Evolutionary conservation across 2,888 invertebrate genomes (phyloP).

Genomic region (Nipponacmea schrenckii): DNA sequence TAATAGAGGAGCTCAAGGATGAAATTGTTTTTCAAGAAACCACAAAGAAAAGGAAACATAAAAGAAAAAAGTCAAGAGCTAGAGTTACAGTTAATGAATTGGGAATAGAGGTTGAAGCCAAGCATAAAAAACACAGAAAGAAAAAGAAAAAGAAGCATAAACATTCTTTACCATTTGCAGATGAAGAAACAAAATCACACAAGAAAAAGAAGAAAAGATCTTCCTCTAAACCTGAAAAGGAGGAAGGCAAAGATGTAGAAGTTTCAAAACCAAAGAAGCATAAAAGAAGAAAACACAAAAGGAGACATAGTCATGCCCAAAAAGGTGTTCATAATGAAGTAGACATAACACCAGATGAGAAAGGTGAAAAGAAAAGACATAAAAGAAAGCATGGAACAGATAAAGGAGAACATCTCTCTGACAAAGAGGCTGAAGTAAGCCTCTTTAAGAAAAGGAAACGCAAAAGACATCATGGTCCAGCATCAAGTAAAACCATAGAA

Average conservation of each 20-base stretch:
- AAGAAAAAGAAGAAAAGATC: conserved; percentile 20
- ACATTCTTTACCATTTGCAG: conserved; percentile 21
- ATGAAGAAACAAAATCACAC: conserved; percentile 19
- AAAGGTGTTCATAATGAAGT: conserved; percentile 3
- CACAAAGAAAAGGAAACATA: conserved; percentile 28
- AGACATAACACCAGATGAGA: background rate
- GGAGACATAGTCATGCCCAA: conserved; percentile 28
- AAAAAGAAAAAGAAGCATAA: conserved; percentile 30
- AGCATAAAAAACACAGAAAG: conserved; percentile 37
- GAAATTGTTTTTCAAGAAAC: conserved; percentile 27
- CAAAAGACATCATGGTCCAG: conserved; percentile 25
- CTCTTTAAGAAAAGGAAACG: conserved; percentile 17
- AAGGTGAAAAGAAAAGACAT: conserved; percentile 14
- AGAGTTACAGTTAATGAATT: conserved; percentile 25
- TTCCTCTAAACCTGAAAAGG: conserved; percentile 32
- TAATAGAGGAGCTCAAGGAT: conserved; percentile 24
- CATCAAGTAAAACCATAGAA: background rate
- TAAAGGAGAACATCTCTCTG: conserved; percentile 23
- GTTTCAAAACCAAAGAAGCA: conserved; percentile 25
- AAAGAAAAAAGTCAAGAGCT: conserved; percentile 22
- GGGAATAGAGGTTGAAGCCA: conserved; percentile 21
- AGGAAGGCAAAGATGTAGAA: conserved; percentile 19
- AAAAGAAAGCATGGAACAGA: conserved; percentile 12
- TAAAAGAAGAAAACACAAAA: conserved; percentile 41
- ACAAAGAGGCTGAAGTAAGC: background rate